These are phyloP conservation scores for Lithophane socia DNA, from an alignment of 2,888 invertebrate genomes.

Conservation along the genomic window DNA sequence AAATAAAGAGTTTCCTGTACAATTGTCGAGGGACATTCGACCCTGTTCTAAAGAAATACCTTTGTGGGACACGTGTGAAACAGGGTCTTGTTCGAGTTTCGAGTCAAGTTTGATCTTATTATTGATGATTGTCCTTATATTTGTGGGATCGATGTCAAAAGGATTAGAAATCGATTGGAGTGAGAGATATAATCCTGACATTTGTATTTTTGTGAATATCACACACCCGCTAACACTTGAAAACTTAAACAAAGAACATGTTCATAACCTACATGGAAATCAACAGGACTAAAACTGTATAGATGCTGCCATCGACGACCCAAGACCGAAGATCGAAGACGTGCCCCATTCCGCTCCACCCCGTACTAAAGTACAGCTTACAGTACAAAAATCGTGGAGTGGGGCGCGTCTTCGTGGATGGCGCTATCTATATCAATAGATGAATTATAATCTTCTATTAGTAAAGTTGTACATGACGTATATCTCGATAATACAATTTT, in stretches of 20 bases:
- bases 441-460: constrained; percentile 1
- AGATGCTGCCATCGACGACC: no score
- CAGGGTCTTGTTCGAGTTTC: constrained; percentile 72
- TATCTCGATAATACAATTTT: background rate
- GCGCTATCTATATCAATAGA: background rate
- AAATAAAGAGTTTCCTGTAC: constrained; percentile 88
- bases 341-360: no score
- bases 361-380: no score
- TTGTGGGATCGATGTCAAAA: constrained; percentile 14
- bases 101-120: constrained; percentile 60
- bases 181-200: background rate
- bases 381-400: no score
- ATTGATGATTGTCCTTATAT: constrained; percentile 41
- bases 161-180: background rate
- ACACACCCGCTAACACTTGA: background rate
- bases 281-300: background rate
- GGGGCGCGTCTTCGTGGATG: no score
- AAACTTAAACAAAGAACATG: background rate
- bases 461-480: background rate
- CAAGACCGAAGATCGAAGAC: no score
- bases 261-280: background rate
- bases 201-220: background rate
- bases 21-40: constrained; percentile 80
- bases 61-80: constrained; percentile 83
- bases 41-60: constrained; percentile 79